A percentile compares a stretch with the other conserved stretches of the same genome.
Conservation (phyloP, 2,113 vertebrate species). For the Ochotona curzoniae region DNA sequence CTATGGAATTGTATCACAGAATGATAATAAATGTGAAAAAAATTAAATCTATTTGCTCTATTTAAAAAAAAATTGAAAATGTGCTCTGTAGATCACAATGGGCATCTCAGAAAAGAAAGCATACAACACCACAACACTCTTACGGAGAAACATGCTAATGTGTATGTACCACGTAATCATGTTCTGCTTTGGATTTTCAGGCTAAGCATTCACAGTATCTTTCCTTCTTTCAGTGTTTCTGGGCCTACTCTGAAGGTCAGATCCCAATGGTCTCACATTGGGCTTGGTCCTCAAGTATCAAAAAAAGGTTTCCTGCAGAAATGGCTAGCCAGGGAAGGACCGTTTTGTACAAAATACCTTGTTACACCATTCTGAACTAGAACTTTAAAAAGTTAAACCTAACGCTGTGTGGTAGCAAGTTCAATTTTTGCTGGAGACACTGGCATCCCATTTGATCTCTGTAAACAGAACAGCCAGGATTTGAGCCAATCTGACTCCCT, state of each 20-base stretch:
- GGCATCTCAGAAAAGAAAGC: not conserved
- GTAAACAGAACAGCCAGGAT: no score
- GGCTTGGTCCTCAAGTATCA: not conserved
- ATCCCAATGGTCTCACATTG: not conserved
- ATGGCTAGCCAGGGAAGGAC: constrained; percentile 15
- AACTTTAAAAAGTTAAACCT: not conserved
- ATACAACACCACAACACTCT: not conserved
- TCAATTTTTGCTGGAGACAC: no score
- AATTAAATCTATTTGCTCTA: no score
- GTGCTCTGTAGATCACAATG: not conserved
- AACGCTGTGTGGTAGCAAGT: no score
- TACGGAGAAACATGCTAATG: constrained; percentile 32
- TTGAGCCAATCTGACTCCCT: no score
- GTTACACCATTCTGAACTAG: not conserved
- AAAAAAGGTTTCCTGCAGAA: not conserved
- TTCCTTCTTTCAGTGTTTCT: constrained; percentile 17
- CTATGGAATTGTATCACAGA: no score
- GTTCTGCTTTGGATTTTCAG: not conserved
- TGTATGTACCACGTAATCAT: not conserved
- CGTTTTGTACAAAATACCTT: not conserved
- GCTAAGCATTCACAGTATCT: not conserved
- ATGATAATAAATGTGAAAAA: no score
- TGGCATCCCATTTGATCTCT: no score
- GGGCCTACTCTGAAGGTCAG: constrained; percentile 6
- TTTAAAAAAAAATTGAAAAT: not conserved